Base-by-base conservation (phyloP, 2,113 vertebrate species). In the Erythrolamprus reginae region DNA sequence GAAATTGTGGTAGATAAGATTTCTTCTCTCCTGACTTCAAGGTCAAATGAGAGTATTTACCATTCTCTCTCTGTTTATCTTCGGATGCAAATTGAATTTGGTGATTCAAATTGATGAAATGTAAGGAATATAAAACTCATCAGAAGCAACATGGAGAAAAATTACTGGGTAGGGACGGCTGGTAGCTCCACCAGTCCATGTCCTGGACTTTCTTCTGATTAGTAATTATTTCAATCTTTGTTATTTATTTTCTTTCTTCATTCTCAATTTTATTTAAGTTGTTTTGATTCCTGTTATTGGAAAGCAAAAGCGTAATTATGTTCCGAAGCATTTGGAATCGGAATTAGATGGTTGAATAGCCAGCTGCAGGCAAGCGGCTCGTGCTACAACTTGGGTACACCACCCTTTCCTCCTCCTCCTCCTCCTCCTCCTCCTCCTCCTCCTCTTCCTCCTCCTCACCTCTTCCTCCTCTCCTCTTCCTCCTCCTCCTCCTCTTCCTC, bases 21-120 rank as follows among this genome's bases (percentile, higher is more conserved):
- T 15, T 97, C 94, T 95, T 77, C 94, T 97, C 95, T 97, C 95
- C 95, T 91, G 92, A 90, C 96, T 96, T 95, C 96, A 97, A 96
- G 96, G 96, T 97, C 97, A 96, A 93, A 96, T 55, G 95, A 95
- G 95, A 95, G 95, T 96, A 95, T 96, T 97, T 97, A 95, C 95
- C 83, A 91, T 92, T 96, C 94, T 94, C 93, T 96, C 96, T 97
- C 97, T 96, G 97, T 97, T 98, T 97, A 97, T 97, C 95, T 95
- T 95, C 86, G 92, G 94, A 97, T 96, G 97, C 96, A 97, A 93
- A 97, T 97, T 97, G 95, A 95, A 96, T 97, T 95, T 97, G 96
- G 95, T 94, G 95, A 94, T 95, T 95, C 85, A 89, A 95, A 95
- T 94, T 95, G 96, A 96, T 95, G 95, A 95, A 96, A 93, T 90